Percentiles rank a stretch among this genome's conserved stretches.
Evolutionary conservation across 2,113 vertebrate genomes (phyloP).

Genomic region (Neogale vison): DNA sequence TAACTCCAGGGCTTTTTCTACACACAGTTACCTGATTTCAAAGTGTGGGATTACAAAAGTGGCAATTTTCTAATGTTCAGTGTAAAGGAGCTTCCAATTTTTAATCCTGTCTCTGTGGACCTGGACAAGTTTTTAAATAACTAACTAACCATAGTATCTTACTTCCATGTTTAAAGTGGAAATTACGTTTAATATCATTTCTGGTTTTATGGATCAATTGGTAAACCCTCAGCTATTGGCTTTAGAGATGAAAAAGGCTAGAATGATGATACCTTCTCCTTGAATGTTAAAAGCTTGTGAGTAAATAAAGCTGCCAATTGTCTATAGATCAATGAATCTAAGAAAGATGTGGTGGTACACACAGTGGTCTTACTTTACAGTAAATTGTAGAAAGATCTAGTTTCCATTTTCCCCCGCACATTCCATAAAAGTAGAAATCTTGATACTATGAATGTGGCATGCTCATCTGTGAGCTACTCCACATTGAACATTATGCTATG

Average conservation of each 20-base stretch:
- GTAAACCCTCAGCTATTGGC: neutral
- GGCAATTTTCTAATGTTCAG: neutral
- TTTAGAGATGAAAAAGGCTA: slow-evolving; percentile 20
- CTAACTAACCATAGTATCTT: neutral
- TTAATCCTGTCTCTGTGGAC: neutral
- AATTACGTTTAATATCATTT: neutral
- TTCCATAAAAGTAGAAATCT: neutral
- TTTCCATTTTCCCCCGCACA: neutral
- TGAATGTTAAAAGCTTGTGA: slow-evolving; percentile 7
- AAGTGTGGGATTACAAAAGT: neutral
- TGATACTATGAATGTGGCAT: neutral
- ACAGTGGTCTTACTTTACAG: neutral
- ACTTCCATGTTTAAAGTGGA: neutral
- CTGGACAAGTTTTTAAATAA: slow-evolving; percentile 26
- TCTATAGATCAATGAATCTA: neutral
- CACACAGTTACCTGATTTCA: neutral
- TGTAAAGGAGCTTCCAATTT: slow-evolving; percentile 21
- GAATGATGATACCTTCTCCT: neutral
- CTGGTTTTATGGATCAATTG: slow-evolving; percentile 10
- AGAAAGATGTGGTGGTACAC: neutral
- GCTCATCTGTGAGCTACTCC: neutral
- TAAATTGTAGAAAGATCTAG: neutral
- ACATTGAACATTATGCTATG: neutral
- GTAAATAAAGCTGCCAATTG: neutral
- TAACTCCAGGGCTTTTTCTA: neutral